Conservation (phyloP, 2,888 invertebrate genomes). For the Drosophila mimetica region DNA sequence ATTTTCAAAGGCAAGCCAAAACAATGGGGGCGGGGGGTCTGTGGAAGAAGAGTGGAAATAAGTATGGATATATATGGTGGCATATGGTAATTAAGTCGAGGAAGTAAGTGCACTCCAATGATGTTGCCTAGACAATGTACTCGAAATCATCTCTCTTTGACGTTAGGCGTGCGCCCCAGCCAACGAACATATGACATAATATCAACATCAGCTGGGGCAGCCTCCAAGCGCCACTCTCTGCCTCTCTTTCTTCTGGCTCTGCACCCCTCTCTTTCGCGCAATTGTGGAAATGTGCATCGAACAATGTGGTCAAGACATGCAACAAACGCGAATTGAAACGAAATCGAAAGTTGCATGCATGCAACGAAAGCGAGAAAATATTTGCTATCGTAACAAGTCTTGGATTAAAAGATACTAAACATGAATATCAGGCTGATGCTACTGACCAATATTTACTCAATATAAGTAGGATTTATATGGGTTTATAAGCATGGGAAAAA, state of each 20-base stretch:
- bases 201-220: conserved; percentile 57
- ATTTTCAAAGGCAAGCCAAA: conserved; percentile 14
- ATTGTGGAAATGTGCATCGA: conserved; percentile 52
- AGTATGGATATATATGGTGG: conserved; percentile 8
- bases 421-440: conserved; percentile 14
- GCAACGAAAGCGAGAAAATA: conserved; percentile 49
- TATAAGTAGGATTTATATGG: neutral
- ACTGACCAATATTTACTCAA: neutral
- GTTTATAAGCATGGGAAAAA: too few relatives aligned
- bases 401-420: conserved; percentile 17
- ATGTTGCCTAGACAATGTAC: conserved; percentile 62
- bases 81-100: conserved; percentile 69
- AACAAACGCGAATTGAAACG: conserved; percentile 75
- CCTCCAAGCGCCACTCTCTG: conserved; percentile 45
- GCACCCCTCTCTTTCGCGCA: conserved; percentile 9
- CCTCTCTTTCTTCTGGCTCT: conserved; percentile 13
- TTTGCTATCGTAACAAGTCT: conserved; percentile 69
- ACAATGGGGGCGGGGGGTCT: conserved; percentile 4
- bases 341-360: conserved; percentile 79
- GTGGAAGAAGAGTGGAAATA: neutral
- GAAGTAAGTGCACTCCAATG: conserved; percentile 68
- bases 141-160: conserved; percentile 55
- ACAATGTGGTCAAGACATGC: conserved; percentile 79
- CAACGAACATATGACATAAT: conserved; percentile 77
- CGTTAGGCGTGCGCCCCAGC: conserved; percentile 51